Evolutionary conservation across 1,140 invertebrate genomes (phyloP).

Genomic region (Atta cephalotes): DNA sequence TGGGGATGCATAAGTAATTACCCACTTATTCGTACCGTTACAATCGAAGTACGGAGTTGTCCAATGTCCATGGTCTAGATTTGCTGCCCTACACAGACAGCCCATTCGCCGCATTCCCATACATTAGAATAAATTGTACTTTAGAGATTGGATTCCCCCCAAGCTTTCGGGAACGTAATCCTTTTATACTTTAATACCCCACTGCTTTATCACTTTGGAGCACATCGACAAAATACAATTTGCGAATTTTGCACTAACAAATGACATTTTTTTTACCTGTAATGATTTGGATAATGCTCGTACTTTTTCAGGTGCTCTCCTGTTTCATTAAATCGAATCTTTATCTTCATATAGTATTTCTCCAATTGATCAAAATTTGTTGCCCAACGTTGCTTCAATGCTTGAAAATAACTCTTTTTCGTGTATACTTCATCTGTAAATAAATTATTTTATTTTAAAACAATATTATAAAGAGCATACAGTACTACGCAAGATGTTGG

Average conservation of each 20-base stretch:
- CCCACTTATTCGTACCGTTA: constrained; percentile 97
- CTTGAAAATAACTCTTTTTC: constrained; percentile 94
- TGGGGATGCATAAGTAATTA: constrained; percentile 97
- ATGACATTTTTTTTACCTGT: constrained; percentile 86
- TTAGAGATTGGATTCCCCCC: constrained; percentile 61
- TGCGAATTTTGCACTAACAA: constrained; percentile 7
- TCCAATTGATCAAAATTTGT: constrained; percentile 97
- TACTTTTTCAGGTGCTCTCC: constrained; percentile 94
- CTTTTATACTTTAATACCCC: constrained; percentile 45
- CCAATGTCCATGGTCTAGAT: constrained; percentile 96
- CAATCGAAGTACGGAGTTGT: constrained; percentile 97
- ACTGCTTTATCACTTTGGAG: not conserved
- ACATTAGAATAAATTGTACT: constrained; percentile 83
- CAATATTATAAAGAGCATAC: too few relatives aligned
- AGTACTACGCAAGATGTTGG: too few relatives aligned
- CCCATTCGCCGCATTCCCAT: constrained; percentile 67
- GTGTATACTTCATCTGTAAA: constrained; percentile 91
- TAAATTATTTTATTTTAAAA: constrained; percentile 76
- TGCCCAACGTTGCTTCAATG: constrained; percentile 96
- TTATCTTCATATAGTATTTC: constrained; percentile 97
- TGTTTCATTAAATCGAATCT: constrained; percentile 95
- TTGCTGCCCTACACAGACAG: constrained; percentile 89
- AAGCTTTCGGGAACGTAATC: constrained; percentile 19
- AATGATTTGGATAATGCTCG: constrained; percentile 96
- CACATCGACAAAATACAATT: constrained; percentile 22